Evolutionary conservation across 2,113 vertebrate species (phyloP), one percentile per base, ranked within the genome.

Genomic region (Pomatorhinus ruficollis): DNA sequence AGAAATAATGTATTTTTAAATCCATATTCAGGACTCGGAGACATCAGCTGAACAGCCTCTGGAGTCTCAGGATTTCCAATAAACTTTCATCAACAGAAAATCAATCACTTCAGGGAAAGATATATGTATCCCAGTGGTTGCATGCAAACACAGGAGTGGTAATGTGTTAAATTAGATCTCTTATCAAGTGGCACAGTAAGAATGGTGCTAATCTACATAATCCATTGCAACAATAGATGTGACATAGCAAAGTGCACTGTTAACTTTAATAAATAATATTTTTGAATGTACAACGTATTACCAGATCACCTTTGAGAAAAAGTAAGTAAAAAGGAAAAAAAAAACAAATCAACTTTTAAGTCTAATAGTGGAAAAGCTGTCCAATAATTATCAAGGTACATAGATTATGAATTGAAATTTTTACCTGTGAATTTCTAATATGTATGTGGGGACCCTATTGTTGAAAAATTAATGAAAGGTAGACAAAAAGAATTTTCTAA

Each of bases 21-120:
- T 70, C 39, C 74, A 20, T 60, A 52, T 87, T 79, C 59, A 80
- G 63, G 64, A 83, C 74, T 89, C 57, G 42, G 57, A 80, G 21
- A 80, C 82, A 72, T 92, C 87, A 96, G 12, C 35, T 89, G 91
- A 92, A 95, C 37, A 87, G 42, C 69, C 75, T 95, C 66, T 91
- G 54, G 83, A 89, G 82, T 65, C 74, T 76, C 69, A 87, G 74
- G 39, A 71, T 90, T 97, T 95, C 80, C 78, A 94, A 96, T 96
- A 95, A 97, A 93, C 70, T 90, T 93, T 81, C 74, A 92, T 78
- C 66, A 95, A 87, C 74, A 92, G 72, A 94, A 95, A 95, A 94
- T 94, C 95, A 93, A 78, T 96, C 71, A 83, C 68, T 89, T 95
- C 72, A 85, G 71, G 84, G 79, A 84, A 91, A 95, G 61, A 56